Base-by-base conservation (phyloP, 92 coral and sea anemone genomes). In the Epizoanthus rinbou region DNA sequence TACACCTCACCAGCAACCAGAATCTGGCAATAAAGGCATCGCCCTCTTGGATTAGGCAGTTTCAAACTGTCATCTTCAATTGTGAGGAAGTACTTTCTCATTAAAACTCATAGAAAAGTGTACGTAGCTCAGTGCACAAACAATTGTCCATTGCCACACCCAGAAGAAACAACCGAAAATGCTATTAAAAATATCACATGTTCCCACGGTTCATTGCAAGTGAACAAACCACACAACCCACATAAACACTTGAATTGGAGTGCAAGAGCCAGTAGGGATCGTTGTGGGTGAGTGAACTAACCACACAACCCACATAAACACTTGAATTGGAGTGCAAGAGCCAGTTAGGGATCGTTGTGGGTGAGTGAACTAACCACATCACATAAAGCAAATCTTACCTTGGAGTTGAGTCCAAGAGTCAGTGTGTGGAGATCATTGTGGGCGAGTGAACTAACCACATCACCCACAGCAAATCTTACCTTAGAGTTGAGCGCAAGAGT, bases 351-450 rank as follows among this genome's bases (percentile, higher is more conserved):
- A 47, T 47, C 47, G 43, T 18, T 15, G 23, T 52, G 13, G 23
- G 70, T 17, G 13, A 23, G 28, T 53, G 64, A 47, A 23, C 25
- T 69, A 19, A 57, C 11, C 25, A 57, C 43, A 24, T 8, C 47
- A 41, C 8, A 5, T 8, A 41, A 5, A 41, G 6, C 8, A 41
- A 41, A 41, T 43, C 84, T 80, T 39, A 94, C 98, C 81, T 91
- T 87, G 50, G 88, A 62, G 75, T 74, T 91, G 69, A 94, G 89
- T 52, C 95, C 93, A 50, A 94, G 74, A 1, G 92, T 90, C 63
- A 91, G 80, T 6, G 98, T 94, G 83, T 89, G 91, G 24, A 95
- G 95, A 78, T 91, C 98, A 28, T 91, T 83, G 59, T 85, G 93
- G 83, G 88, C 88, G 21, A 94, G 89, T 41, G 47, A 41, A 41